Base-by-base conservation (phyloP, 2,113 vertebrate genomes). In the Riparia riparia region DNA sequence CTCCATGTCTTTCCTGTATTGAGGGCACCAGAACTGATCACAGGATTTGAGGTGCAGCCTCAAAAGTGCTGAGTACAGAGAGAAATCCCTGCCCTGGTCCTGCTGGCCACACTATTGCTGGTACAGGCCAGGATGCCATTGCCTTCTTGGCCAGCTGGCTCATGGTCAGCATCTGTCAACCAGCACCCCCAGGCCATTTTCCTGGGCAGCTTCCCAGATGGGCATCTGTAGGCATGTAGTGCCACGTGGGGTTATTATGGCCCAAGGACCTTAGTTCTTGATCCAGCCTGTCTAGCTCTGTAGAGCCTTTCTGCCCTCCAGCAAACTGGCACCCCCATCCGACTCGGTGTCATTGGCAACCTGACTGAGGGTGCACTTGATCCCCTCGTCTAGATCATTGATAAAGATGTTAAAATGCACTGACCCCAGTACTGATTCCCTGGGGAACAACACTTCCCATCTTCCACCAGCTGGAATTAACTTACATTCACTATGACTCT, bases 371-470 rank as follows among this genome's bases (percentile, higher is more conserved):
- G 17, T 50, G 37, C 17, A 32, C 26, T 58, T 15, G 7, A 57
- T 44, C 21, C 17, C 12, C 17, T 57, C 1, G 0, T 81, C 44
- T 44, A 51, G 44, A 51, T 57, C 26, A 58, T 37, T 1, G 0
- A 4, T 28, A 57, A 57, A 65, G 31, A 19, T 44, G 17, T 51
- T 32, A 5, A 44, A 57, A 42, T 16, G 7, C 37, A 44, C 44
- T 44, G 50, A 5, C 14, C 21, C 24, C 14, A 42, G 3, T 34
- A 65, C 34, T 22, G 76, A 37, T 56, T 56, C 26, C 17, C 6
- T 58, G 37, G 25, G 26, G 17, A 66, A 5, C 31, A 57, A 6
- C 26, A 19, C 21, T 37, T 51, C 15, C 53, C 32, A 0, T 15
- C 44, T 57, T 66, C 14, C 4, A 26, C 37, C 32, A 17, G 8